phyloP scores from a whole-genome alignment of 2,888 invertebrate species.

The Steromphala cineraria region DNA sequence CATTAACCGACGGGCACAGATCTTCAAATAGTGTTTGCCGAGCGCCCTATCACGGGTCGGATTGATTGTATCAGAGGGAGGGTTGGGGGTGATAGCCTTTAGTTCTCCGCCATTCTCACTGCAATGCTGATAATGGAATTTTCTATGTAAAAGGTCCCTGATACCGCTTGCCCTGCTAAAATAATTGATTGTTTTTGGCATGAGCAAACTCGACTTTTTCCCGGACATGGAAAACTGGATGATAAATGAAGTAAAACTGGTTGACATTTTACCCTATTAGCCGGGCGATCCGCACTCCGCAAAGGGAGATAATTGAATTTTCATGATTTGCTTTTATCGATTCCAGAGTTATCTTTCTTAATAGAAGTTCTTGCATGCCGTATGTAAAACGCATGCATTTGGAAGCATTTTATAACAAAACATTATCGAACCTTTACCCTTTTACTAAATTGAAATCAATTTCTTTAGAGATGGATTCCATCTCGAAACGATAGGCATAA shows the following conservation, averaged over 20 bases:
- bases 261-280: conserved; percentile 27
- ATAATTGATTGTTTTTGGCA: conserved; percentile 20
- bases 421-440: too few species aligned
- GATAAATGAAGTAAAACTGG: conserved; percentile 21
- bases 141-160: not conserved
- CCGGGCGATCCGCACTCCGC: not conserved
- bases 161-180: not conserved
- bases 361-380: not conserved
- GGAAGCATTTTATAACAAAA: not conserved
- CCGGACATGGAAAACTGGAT: not conserved
- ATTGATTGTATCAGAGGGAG: not conserved
- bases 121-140: conserved; percentile 4
- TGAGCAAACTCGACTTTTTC: conserved; percentile 19
- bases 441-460: too few species aligned
- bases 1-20: not conserved
- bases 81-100: not conserved
- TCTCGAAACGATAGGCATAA: too few species aligned
- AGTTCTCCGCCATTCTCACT: not conserved
- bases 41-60: not conserved
- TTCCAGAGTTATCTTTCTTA: conserved; percentile 3
- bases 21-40: conserved; percentile 1
- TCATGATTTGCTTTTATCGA: conserved; percentile 25
- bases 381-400: not conserved
- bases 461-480: too few species aligned
- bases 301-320: conserved; percentile 32